phyloP scores from a whole-genome alignment of 1,140 invertebrate genomes.

The Nymphalis io region DNA sequence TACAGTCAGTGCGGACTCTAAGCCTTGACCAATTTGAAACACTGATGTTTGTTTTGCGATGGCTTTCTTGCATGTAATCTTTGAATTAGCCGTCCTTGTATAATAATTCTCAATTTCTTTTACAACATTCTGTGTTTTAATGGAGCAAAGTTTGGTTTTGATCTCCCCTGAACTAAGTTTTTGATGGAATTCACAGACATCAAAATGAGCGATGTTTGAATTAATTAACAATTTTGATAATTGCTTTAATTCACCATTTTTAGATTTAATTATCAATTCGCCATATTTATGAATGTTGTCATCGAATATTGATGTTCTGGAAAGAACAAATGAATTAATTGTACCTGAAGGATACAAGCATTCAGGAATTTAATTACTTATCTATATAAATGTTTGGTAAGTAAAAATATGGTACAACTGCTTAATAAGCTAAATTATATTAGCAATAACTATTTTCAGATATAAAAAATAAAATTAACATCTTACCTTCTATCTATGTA shows the following conservation, averaged over 20 bases:
- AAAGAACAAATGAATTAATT: constrained; percentile 16
- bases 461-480: too few relatives aligned
- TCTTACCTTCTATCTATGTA: constrained; percentile 58
- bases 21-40: constrained; percentile 35
- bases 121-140: constrained; percentile 43
- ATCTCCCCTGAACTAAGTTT: constrained; percentile 46
- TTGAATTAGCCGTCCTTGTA: constrained; percentile 25
- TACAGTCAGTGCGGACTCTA: constrained; percentile 44
- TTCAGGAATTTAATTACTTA: too few relatives aligned
- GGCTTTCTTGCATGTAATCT: constrained; percentile 39
- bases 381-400: neutral
- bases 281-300: constrained; percentile 72
- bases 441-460: too few relatives aligned
- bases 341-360: neutral
- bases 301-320: constrained; percentile 66
- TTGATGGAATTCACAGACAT: constrained; percentile 50
- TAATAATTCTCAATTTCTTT: constrained; percentile 46
- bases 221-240: constrained; percentile 48
- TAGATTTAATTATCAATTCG: constrained; percentile 50
- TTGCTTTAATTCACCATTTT: constrained; percentile 42
- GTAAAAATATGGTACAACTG: too few relatives aligned
- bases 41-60: constrained; percentile 51
- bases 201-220: constrained; percentile 45
- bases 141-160: constrained; percentile 45
- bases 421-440: too few relatives aligned